These are phyloP conservation scores for Betta splendens DNA, from an alignment of 2,797 vertebrate genomes.

Conservation along the genomic window DNA sequence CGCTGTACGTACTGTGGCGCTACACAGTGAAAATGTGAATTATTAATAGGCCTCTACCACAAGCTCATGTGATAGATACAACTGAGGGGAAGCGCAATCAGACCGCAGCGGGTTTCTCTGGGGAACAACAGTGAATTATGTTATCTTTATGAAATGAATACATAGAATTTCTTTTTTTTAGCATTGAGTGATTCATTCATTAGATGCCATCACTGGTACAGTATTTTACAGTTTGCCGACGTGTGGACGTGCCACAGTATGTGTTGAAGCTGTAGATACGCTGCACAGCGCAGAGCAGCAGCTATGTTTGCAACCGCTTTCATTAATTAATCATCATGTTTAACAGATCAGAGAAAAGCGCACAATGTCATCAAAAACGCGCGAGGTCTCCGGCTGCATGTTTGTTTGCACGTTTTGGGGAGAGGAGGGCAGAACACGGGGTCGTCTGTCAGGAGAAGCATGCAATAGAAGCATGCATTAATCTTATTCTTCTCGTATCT, in stretches of 20 bases:
- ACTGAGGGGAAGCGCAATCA: conserved; percentile 50
- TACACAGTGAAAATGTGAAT: conserved; percentile 67
- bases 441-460: conserved; percentile 25
- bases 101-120: conserved; percentile 42
- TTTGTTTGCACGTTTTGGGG: conserved; percentile 43
- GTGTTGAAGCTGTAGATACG: conserved; percentile 35
- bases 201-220: conserved; percentile 29
- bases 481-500: not conserved
- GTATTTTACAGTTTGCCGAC: conserved; percentile 9
- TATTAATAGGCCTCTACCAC: conserved; percentile 66
- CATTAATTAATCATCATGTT: conserved; percentile 81
- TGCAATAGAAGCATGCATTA: too few relatives aligned
- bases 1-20: conserved; percentile 72
- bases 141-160: conserved; percentile 40
- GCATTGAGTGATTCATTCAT: conserved; percentile 45
- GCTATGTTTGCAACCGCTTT: conserved; percentile 73
- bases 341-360: conserved; percentile 74
- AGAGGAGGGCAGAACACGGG: conserved; percentile 6
- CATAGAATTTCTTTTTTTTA: conserved; percentile 29
- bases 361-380: conserved; percentile 73
- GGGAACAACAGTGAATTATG: conserved; percentile 52
- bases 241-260: not conserved
- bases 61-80: conserved; percentile 61
- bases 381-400: conserved; percentile 56
- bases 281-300: conserved; percentile 39